These are phyloP conservation scores for Rhagoletis pomonella DNA, from an alignment of 1,140 invertebrate genomes.

Conservation along the genomic window DNA sequence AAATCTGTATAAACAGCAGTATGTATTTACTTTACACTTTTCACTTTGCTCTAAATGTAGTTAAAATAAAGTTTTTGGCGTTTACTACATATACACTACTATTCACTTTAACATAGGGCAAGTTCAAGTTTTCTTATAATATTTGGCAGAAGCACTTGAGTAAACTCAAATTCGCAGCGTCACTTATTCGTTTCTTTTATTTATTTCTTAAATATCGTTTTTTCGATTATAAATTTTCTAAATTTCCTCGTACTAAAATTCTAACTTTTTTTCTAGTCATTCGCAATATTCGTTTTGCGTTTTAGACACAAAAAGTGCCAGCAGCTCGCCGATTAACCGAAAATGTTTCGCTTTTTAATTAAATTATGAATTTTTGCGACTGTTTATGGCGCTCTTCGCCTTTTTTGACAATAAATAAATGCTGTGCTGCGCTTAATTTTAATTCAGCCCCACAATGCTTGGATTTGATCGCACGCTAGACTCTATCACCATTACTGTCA, in stretches of 20 bases:
- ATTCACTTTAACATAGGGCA: no score
- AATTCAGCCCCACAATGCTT: not conserved
- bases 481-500: conserved; percentile 6
- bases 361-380: not conserved
- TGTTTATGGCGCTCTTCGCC: not conserved
- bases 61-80: no score
- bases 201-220: not conserved
- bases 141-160: no score
- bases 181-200: not conserved
- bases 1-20: no score
- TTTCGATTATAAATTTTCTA: not conserved
- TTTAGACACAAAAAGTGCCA: not conserved
- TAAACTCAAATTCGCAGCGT: no score
- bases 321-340: not conserved
- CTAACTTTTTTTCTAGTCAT: not conserved
- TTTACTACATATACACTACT: no score
- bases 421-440: conserved; percentile 29
- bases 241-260: no score
- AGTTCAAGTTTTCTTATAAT: no score
- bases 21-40: no score
- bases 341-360: not conserved
- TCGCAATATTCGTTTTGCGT: not conserved
- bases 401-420: not conserved
- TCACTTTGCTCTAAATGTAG: no score
- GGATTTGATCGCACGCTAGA: conserved; percentile 11